These are phyloP conservation scores for Iphiclides podalirius DNA, from an alignment of 2,888 invertebrate genomes.

Conservation along the genomic window DNA sequence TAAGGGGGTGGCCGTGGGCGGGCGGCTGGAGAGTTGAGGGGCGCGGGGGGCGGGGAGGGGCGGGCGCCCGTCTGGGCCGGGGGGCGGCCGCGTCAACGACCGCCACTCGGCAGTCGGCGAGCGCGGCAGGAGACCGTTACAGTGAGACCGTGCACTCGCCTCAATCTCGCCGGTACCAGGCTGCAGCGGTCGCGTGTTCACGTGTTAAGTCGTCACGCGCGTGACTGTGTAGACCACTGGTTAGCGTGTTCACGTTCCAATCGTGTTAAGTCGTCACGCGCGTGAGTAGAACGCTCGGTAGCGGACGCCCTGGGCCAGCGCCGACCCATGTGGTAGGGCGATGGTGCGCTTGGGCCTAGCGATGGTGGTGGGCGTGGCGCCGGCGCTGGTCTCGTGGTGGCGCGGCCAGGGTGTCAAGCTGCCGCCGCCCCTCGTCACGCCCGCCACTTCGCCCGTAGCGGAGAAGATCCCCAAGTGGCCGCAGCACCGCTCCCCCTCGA, in stretches of 20 bases:
- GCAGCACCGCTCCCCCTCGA: slow-evolving; percentile 62
- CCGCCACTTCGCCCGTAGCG: slow-evolving; percentile 34
- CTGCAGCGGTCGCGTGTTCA: slow-evolving; percentile 23
- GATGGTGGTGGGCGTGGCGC: slow-evolving; percentile 76
- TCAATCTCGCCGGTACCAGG: slow-evolving; percentile 25
- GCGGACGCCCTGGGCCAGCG: too few species aligned
- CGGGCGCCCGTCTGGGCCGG: slow-evolving; percentile 36
- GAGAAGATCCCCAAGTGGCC: slow-evolving; percentile 62
- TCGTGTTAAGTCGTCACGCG: slow-evolving; percentile 32
- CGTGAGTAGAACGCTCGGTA: too few species aligned
- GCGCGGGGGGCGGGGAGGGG: slow-evolving; percentile 56
- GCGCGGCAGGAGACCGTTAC: slow-evolving; percentile 60
- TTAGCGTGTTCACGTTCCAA: too few species aligned
- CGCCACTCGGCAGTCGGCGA: slow-evolving; percentile 66
- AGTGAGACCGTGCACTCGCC: slow-evolving; percentile 46
- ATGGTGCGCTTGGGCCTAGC: slow-evolving; percentile 73
- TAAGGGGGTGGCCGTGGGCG: slow-evolving; percentile 63
- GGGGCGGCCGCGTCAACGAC: slow-evolving; percentile 72
- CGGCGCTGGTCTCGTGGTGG: slow-evolving; percentile 75
- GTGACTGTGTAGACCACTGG: slow-evolving; percentile 27
- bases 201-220: slow-evolving; percentile 39
- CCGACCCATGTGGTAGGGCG: slow-evolving; percentile 23
- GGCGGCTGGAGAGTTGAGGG: slow-evolving; percentile 58
- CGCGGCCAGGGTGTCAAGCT: slow-evolving; percentile 53
- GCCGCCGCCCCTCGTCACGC: slow-evolving; percentile 43